These are phyloP conservation scores for Ambastaia sidthimunki DNA, from an alignment of 2,797 vertebrate species.

Conservation along the genomic window DNA sequence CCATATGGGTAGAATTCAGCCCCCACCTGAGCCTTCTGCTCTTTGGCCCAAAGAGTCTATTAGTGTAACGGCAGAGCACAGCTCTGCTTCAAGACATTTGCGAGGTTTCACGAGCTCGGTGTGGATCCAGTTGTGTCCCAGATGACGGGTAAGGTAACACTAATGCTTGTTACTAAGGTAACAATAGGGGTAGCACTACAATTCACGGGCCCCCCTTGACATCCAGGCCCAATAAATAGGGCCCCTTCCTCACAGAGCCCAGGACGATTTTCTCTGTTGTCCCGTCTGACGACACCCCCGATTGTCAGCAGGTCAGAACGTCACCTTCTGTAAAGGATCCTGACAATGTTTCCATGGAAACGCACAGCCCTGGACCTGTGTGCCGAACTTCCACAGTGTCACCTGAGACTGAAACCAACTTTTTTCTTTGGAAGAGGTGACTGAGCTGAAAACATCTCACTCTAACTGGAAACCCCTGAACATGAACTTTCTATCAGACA, in stretches of 20 bases:
- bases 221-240: too few relatives aligned
- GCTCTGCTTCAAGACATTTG: conserved; percentile 64
- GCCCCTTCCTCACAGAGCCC: background rate
- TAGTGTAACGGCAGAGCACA: conserved; percentile 62
- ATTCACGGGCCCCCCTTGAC: too few relatives aligned
- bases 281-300: background rate
- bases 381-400: too few relatives aligned
- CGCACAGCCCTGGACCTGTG: too few relatives aligned
- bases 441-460: conserved; percentile 25
- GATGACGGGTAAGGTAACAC: conserved; percentile 61
- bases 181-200: conserved; percentile 67
- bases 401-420: conserved; percentile 75
- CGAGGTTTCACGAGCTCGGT: conserved; percentile 70
- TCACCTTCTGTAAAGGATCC: conserved; percentile 67
- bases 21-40: conserved; percentile 5
- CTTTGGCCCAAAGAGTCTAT: conserved; percentile 35
- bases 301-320: conserved; percentile 74
- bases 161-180: conserved; percentile 58
- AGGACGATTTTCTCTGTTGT: background rate
- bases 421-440: conserved; percentile 31
- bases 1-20: background rate
- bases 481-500: background rate
- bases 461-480: too few relatives aligned
- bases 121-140: conserved; percentile 79
- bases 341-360: conserved; percentile 69